Percentiles rank a stretch among this genome's conserved stretches.
Conservation (phyloP, 2,797 vertebrate genomes). For the Selene dorsalis region DNA sequence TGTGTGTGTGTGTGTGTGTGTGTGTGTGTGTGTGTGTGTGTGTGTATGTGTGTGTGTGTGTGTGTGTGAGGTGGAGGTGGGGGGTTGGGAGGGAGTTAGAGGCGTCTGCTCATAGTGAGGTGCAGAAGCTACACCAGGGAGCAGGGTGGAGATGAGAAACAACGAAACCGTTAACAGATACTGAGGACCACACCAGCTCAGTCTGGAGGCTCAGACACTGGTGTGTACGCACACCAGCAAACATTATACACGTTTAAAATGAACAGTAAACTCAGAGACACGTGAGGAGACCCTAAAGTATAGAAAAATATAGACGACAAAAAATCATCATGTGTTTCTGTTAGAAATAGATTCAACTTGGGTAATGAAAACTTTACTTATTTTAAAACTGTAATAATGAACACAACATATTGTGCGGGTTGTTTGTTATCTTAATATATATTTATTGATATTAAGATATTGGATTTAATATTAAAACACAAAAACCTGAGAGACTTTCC, state of each 20-base stretch:
- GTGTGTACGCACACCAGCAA: background rate
- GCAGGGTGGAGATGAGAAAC: conserved; percentile 84
- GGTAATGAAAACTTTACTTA: background rate
- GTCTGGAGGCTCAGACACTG: conserved; percentile 48
- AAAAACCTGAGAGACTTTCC: background rate
- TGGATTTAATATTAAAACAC: background rate
- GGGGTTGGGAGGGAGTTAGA: conserved; percentile 44
- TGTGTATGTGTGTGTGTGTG: conserved; percentile 16
- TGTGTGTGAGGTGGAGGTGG: conserved; percentile 10
- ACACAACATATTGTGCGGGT: too few species aligned
- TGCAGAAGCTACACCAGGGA: conserved; percentile 78
- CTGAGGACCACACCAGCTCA: conserved; percentile 76
- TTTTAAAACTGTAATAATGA: too few species aligned
- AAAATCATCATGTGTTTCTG: background rate
- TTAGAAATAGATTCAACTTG: background rate
- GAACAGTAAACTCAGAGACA: background rate
- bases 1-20: conserved; percentile 33
- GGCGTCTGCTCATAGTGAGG: conserved; percentile 66
- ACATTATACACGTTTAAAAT: background rate
- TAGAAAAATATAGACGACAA: background rate
- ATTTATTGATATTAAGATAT: background rate
- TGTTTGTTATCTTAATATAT: background rate
- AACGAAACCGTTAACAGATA: conserved; percentile 87
- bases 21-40: conserved; percentile 34
- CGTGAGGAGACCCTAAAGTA: background rate